phyloP scores from a whole-genome alignment of 1,140 invertebrate genomes.

The Saccostrea echinata region DNA sequence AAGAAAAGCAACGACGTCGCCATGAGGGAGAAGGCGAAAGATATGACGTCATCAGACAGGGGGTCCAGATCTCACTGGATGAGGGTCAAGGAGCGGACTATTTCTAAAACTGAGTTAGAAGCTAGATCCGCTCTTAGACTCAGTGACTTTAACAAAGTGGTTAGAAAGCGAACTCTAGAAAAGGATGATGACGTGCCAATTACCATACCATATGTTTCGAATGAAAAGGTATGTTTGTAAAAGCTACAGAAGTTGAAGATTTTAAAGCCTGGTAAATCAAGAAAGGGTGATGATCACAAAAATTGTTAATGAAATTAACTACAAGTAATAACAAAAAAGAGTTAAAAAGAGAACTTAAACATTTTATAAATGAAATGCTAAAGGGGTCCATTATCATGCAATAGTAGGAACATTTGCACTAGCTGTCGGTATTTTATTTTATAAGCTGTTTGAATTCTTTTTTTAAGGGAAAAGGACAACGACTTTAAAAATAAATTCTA shows the following conservation, averaged over 20 bases:
- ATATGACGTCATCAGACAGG: slow-evolving; percentile 3
- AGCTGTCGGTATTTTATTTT: no score
- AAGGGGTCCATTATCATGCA: no score
- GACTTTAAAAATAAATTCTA: no score
- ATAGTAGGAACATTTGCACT: no score
- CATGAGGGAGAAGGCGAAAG: not conserved
- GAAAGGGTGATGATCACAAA: not conserved
- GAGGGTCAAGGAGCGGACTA: slow-evolving; percentile 48
- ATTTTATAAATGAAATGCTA: not conserved
- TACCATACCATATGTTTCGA: slow-evolving; percentile 61
- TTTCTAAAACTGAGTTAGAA: slow-evolving; percentile 42
- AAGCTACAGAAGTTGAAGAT: not conserved
- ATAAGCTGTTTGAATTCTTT: no score
- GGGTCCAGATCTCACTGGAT: slow-evolving; percentile 43
- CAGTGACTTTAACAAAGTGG: slow-evolving; percentile 63
- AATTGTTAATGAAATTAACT: not conserved
- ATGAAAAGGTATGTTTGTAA: slow-evolving; percentile 58
- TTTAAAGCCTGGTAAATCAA: not conserved
- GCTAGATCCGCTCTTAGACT: slow-evolving; percentile 47
- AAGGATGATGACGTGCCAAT: slow-evolving; percentile 59
- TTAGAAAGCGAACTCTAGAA: slow-evolving; percentile 50
- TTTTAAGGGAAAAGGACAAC: no score
- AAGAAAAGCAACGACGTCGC: slow-evolving; percentile 1
- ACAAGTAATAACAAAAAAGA: not conserved
- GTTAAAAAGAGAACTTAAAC: not conserved